phyloP scores from a whole-genome alignment of 2,888 invertebrate species.

The Eristalinus aeneus region DNA sequence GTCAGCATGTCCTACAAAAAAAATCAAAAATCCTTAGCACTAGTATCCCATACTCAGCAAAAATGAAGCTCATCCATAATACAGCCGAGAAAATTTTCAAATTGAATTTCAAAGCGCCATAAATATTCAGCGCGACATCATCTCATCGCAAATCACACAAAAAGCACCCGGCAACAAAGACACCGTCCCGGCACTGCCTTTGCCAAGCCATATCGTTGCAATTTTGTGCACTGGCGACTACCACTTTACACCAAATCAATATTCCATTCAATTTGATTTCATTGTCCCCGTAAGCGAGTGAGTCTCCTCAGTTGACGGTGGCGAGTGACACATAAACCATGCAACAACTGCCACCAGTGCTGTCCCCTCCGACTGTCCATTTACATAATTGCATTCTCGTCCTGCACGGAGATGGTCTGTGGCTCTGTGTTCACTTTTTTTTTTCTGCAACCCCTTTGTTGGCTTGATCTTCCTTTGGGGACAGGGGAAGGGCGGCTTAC shows the following conservation, averaged over 20 bases:
- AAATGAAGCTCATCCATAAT: background rate
- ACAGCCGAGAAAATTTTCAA: constrained; percentile 6
- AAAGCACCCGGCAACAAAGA: background rate
- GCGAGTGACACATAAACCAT: constrained; percentile 41
- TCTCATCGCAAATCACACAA: background rate
- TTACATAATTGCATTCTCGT: constrained; percentile 66
- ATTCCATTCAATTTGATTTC: constrained; percentile 56
- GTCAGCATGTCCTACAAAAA: background rate
- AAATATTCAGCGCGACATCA: constrained; percentile 39
- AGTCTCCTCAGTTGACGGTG: no score
- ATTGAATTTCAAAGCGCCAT: constrained; percentile 28
- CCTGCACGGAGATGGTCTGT: constrained; percentile 3
- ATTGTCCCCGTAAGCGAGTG: constrained; percentile 22
- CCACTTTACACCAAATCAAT: constrained; percentile 46
- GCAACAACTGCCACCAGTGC: constrained; percentile 57
- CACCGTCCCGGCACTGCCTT: background rate
- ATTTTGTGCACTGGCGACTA: constrained; percentile 6
- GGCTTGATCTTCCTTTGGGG: background rate
- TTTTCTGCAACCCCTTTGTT: background rate
- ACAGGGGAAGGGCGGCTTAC: background rate
- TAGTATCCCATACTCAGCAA: background rate
- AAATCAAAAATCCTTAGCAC: background rate
- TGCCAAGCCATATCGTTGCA: background rate
- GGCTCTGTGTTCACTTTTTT: background rate
- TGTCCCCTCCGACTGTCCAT: constrained; percentile 30